Evolutionary conservation across 2,797 vertebrate genomes (phyloP).

Genomic region (Lacerta agilis): DNA sequence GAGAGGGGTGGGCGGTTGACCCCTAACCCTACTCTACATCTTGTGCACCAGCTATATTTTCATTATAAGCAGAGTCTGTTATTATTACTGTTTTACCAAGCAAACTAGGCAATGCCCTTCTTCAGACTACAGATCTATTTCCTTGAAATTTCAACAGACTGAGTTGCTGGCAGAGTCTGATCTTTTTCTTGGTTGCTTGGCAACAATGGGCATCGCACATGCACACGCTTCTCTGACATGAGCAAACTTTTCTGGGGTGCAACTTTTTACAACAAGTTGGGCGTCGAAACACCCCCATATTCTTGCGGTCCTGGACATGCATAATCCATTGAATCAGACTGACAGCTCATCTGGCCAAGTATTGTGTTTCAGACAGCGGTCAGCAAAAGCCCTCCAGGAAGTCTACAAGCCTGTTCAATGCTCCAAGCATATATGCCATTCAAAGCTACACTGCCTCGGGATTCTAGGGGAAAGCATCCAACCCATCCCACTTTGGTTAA

Average conservation of each 20-base stretch:
- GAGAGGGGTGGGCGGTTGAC: not conserved
- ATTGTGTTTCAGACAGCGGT: not conserved
- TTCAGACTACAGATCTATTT: not conserved
- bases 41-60: not conserved
- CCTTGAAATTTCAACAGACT: rapidly evolving
- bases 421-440: not conserved
- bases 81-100: conserved; percentile 10
- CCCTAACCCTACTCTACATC: not conserved
- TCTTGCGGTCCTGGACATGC: too few species aligned
- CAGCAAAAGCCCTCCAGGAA: too few species aligned
- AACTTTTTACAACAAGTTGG: not conserved
- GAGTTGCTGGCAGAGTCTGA: not conserved
- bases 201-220: not conserved
- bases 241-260: conserved; percentile 33
- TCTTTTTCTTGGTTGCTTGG: not conserved
- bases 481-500: conserved; percentile 27
- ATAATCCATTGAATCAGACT: too few species aligned
- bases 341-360: not conserved
- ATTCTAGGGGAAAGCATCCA: conserved; percentile 45
- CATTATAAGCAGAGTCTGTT: not conserved
- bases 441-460: not conserved
- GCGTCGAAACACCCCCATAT: too few species aligned
- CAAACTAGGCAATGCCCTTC: not conserved
- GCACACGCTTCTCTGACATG: not conserved
- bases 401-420: not conserved